phyloP scores from a whole-genome alignment of 2,888 invertebrate species.

The Thymelicus lineola region DNA sequence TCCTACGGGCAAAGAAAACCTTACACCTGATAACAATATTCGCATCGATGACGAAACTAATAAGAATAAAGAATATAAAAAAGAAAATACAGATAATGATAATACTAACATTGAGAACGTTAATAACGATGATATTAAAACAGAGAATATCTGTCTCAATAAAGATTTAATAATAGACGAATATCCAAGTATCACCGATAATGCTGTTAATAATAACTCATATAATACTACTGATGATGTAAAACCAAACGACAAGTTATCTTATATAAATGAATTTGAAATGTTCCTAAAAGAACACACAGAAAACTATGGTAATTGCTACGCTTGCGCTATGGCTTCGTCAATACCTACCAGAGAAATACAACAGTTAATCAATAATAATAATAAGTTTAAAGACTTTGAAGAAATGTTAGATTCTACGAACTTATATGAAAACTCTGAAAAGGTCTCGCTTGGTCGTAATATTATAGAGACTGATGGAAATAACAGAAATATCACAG shows the following conservation, averaged over 20 bases:
- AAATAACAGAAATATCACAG: background rate
- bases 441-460: background rate
- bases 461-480: background rate
- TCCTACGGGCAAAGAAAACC: too few relatives aligned
- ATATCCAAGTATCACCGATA: too few relatives aligned
- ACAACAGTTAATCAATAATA: background rate
- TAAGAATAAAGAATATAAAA: background rate
- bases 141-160: background rate
- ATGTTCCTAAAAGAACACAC: background rate
- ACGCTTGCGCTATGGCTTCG: background rate
- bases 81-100: background rate
- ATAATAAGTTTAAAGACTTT: background rate
- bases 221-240: background rate
- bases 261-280: slow-evolving; percentile 28
- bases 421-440: background rate
- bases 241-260: slow-evolving; percentile 3
- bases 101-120: background rate
- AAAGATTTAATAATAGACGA: background rate
- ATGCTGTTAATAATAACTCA: too few relatives aligned
- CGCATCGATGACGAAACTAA: background rate
- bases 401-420: background rate
- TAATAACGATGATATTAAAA: background rate
- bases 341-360: background rate
- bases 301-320: background rate
- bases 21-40: background rate